phyloP scores from a whole-genome alignment of 2,113 vertebrate species.

The Rutilus rutilus region DNA sequence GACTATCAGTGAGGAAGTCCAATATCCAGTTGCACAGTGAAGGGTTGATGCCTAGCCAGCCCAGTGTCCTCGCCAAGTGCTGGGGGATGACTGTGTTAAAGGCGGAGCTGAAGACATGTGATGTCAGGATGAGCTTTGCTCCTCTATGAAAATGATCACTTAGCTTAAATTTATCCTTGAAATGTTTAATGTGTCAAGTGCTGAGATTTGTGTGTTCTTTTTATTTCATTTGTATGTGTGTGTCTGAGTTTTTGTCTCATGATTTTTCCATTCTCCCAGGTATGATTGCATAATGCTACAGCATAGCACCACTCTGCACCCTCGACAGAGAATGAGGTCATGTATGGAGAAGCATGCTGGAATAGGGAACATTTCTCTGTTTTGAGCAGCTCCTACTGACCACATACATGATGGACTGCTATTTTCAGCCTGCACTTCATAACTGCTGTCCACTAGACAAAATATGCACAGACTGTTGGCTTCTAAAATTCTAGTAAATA shows the following conservation, averaged over 20 bases:
- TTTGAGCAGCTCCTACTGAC: not conserved
- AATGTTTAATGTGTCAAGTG: not conserved
- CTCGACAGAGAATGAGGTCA: conserved; percentile 37
- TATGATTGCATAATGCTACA: conserved; percentile 45
- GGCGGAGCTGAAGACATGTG: too few relatives aligned
- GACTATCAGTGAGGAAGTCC: too few relatives aligned
- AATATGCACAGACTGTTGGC: not conserved
- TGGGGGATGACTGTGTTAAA: too few relatives aligned
- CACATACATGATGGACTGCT: not conserved
- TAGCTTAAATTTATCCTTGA: not conserved
- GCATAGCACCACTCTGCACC: conserved; percentile 14
- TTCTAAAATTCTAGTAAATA: not conserved
- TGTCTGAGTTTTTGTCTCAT: too few relatives aligned
- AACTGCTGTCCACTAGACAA: not conserved
- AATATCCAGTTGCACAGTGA: too few relatives aligned
- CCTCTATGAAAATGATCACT: too few relatives aligned
- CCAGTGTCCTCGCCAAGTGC: too few relatives aligned
- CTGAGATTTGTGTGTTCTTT: not conserved
- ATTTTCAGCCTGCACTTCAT: not conserved
- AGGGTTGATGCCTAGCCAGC: too few relatives aligned
- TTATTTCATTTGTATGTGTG: not conserved
- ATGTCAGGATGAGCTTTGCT: not conserved
- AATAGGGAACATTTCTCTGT: not conserved
- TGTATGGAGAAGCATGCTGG: not conserved
- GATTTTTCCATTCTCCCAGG: conserved; percentile 43